A percentile compares a stretch with the other conserved stretches of the same genome.
These are phyloP conservation scores for Trilocha varians DNA, from an alignment of 2,888 invertebrate species.

Conservation along the genomic window DNA sequence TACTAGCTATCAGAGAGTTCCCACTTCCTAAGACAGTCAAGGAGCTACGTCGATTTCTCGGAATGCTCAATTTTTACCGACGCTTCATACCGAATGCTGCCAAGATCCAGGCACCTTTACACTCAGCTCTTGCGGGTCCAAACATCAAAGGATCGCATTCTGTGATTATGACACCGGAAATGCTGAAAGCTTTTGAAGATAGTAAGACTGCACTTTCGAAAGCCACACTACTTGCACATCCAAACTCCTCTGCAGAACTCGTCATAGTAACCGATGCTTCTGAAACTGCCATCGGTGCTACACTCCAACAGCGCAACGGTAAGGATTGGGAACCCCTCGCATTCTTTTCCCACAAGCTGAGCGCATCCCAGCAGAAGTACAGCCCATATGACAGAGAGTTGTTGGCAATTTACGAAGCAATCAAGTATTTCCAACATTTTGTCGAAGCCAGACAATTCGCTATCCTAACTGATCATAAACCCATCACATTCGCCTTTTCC, in stretches of 20 bases:
- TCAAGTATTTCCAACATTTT: constrained; percentile 7
- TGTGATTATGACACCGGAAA: constrained; percentile 14
- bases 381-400: constrained; percentile 9
- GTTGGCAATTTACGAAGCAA: constrained; percentile 9
- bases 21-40: constrained; percentile 11
- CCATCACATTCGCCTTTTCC: too few relatives aligned
- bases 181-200: constrained; percentile 16
- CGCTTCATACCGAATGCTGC: constrained; percentile 27
- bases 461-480: too few relatives aligned
- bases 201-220: constrained; percentile 20
- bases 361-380: constrained; percentile 6
- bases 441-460: too few relatives aligned
- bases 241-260: constrained; percentile 18
- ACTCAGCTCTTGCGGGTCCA: constrained; percentile 19
- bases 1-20: background rate
- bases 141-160: constrained; percentile 21
- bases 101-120: constrained; percentile 17
- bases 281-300: constrained; percentile 31
- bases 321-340: constrained; percentile 9
- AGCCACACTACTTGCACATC: constrained; percentile 26
- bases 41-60: constrained; percentile 14
- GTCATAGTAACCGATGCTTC: constrained; percentile 35
- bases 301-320: constrained; percentile 25
- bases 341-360: constrained; percentile 8
- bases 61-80: constrained; percentile 26